A percentile compares a stretch with the other conserved stretches of the same genome.
phyloP scores from a whole-genome alignment of 92 coral and sea anemone species.

The Zoanthus solanderi region DNA sequence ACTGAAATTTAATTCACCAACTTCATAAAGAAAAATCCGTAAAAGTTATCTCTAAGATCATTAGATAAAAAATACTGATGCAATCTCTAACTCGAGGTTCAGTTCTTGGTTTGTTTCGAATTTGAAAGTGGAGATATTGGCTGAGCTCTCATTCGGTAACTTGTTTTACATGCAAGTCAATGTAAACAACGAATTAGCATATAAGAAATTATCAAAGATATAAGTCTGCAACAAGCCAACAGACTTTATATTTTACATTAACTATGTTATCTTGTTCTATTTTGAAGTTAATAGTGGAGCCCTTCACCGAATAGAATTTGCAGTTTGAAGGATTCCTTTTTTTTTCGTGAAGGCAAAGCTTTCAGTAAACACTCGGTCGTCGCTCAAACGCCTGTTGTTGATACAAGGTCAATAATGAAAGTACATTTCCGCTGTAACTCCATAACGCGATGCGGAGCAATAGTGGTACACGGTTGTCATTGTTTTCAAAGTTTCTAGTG shows the following conservation, averaged over 20 bases:
- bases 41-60: background rate
- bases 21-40: background rate
- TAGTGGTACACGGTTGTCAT: background rate
- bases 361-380: background rate
- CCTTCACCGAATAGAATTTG: background rate
- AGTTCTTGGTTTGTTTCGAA: background rate
- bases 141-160: background rate
- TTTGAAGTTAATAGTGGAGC: background rate
- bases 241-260: background rate
- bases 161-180: conserved; percentile 9
- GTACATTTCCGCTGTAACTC: background rate
- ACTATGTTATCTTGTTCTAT: background rate
- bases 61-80: background rate
- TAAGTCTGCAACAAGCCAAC: background rate
- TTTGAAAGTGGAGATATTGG: conserved; percentile 13
- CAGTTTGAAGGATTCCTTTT: too few species aligned
- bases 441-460: background rate
- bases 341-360: conserved; percentile 4
- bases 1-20: background rate
- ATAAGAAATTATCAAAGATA: conserved; percentile 1
- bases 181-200: conserved; percentile 47
- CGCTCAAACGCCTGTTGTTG: conserved; percentile 7
- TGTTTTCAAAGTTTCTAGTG: background rate
- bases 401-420: background rate
- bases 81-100: background rate